phyloP scores from a whole-genome alignment of 1,140 invertebrate species.

The Bombus confusus region DNA sequence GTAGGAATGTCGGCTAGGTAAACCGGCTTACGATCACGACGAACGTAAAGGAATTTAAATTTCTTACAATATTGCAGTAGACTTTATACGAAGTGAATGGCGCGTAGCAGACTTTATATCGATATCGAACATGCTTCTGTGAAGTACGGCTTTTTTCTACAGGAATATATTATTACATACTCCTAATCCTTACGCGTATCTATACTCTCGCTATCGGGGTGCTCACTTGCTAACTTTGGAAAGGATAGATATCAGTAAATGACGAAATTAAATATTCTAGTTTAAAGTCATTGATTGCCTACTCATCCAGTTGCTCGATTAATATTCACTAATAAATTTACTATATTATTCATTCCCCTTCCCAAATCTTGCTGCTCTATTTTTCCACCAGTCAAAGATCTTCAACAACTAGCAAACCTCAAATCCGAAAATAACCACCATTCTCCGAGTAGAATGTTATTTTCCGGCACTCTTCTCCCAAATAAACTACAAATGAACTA shows the following conservation, averaged over 20 bases:
- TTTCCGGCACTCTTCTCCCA: not conserved
- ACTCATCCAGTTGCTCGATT: too few species aligned
- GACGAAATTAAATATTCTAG: not conserved
- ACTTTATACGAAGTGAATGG: conserved; percentile 28
- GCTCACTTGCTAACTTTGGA: not conserved
- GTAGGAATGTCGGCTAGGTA: conserved; percentile 42
- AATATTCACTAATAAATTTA: too few species aligned
- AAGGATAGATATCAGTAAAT: not conserved
- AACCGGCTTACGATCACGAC: conserved; percentile 37
- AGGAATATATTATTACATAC: not conserved
- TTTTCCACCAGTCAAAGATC: not conserved
- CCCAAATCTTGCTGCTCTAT: not conserved
- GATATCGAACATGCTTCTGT: not conserved
- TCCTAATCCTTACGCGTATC: not conserved
- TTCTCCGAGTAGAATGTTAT: too few species aligned
- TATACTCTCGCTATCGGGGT: not conserved
- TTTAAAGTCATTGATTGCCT: too few species aligned
- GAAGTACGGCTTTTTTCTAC: not conserved
- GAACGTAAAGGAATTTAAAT: conserved; percentile 33
- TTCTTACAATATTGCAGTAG: conserved; percentile 27
- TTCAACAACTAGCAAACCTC: not conserved
- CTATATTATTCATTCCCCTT: not conserved
- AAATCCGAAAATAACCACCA: not conserved
- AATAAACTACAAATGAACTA: not conserved
- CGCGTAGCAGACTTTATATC: not conserved